Evolutionary conservation across 2,888 invertebrate genomes (phyloP).

Genomic region (Adineta ricciae): DNA sequence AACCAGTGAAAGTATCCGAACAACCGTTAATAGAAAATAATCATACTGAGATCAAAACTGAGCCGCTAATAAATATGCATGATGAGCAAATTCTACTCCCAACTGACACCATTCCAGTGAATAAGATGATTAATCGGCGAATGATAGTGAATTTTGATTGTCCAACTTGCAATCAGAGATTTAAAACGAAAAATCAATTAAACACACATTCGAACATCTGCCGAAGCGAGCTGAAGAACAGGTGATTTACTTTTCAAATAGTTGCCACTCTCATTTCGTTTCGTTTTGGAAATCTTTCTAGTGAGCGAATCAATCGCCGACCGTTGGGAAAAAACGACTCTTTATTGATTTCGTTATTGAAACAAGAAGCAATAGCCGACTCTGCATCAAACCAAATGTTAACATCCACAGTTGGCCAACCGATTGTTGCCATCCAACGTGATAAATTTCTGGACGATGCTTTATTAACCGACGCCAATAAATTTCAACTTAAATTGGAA

Average conservation of each 20-base stretch:
- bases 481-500: neutral
- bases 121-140: neutral
- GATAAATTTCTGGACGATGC: neutral
- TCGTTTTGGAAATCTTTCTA: neutral
- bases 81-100: neutral
- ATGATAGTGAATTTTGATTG: neutral
- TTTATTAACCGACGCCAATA: neutral
- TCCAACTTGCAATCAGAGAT: neutral
- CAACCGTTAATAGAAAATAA: neutral
- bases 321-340: neutral
- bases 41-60: neutral
- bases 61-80: neutral
- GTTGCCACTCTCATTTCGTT: too few relatives aligned
- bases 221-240: neutral
- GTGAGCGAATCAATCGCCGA: neutral
- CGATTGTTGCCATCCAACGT: neutral
- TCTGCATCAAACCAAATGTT: neutral
- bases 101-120: neutral
- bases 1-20: neutral
- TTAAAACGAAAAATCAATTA: slow-evolving; percentile 4
- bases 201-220: neutral
- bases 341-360: neutral
- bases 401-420: neutral
- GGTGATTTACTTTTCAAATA: neutral
- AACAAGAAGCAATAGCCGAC: neutral